A percentile compares a stretch with the other conserved stretches of the same genome.
Conservation (phyloP, 2,113 vertebrate genomes). For the Otus sunia region DNA sequence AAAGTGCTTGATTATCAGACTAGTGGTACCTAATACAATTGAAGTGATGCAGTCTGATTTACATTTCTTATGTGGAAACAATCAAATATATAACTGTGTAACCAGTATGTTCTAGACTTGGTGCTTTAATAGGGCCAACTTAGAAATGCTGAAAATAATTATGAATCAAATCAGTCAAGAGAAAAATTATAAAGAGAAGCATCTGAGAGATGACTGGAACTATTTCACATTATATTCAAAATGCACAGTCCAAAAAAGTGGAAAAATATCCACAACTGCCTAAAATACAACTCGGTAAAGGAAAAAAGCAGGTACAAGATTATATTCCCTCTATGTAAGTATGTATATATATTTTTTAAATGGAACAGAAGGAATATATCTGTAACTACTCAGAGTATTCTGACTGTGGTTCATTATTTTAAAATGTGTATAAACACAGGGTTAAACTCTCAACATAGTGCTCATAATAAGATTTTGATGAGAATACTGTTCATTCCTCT, state of each 20-base stretch:
- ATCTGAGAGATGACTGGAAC: not conserved
- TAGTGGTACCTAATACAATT: not conserved
- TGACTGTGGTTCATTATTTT: conserved; percentile 21
- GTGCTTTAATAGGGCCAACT: not conserved
- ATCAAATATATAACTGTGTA: not conserved
- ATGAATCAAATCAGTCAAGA: not conserved
- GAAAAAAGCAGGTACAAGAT: not conserved
- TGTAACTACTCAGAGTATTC: not conserved
- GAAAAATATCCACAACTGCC: not conserved
- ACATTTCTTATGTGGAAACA: not conserved
- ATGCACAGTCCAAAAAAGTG: not conserved
- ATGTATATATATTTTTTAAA: not conserved
- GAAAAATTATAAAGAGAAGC: not conserved
- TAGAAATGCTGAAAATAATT: conserved; percentile 1
- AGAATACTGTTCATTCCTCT: conserved; percentile 17
- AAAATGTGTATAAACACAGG: conserved; percentile 28
- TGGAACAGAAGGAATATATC: not conserved
- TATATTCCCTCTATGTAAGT: not conserved
- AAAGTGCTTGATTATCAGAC: not conserved
- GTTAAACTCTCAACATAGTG: conserved; percentile 7
- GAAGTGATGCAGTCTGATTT: not conserved
- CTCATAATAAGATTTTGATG: conserved; percentile 33
- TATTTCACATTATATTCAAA: not conserved
- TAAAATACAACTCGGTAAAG: not conserved
- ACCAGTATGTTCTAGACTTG: not conserved